Conservation (phyloP, 2,797 vertebrate species). For the Telmatherina bonti region DNA sequence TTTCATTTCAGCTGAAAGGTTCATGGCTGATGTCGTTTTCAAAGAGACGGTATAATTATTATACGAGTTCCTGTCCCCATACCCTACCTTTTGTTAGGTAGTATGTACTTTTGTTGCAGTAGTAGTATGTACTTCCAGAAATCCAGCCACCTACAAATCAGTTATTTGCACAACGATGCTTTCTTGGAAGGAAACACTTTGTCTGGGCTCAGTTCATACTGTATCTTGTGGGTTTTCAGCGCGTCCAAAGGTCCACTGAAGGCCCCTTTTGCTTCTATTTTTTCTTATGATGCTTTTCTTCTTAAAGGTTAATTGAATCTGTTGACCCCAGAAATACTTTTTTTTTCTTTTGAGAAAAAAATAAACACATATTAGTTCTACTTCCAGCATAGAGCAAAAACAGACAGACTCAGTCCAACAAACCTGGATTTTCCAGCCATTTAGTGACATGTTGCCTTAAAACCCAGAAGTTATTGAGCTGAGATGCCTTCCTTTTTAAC, state of each 20-base stretch:
- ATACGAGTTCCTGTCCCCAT: constrained; percentile 10
- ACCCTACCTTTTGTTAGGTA: constrained; percentile 18
- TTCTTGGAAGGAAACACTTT: constrained; percentile 29
- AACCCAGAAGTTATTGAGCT: neutral
- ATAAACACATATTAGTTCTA: constrained; percentile 41
- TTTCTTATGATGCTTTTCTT: constrained; percentile 63
- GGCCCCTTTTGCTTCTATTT: constrained; percentile 47
- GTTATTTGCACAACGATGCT: constrained; percentile 45
- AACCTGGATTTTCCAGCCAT: constrained; percentile 4
- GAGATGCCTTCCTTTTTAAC: neutral
- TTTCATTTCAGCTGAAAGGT: constrained; percentile 24
- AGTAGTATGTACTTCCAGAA: constrained; percentile 16
- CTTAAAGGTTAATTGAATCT: constrained; percentile 82
- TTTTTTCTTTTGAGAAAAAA: constrained; percentile 34
- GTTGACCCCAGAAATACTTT: constrained; percentile 71
- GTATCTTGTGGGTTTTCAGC: constrained; percentile 19
- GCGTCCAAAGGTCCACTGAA: constrained; percentile 37
- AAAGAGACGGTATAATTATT: constrained; percentile 28
- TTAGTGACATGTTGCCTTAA: constrained; percentile 1
- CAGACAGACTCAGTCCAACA: constrained; percentile 41
- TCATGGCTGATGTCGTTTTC: constrained; percentile 29
- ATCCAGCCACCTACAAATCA: constrained; percentile 42
- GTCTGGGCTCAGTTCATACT: constrained; percentile 51
- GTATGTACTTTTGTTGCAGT: constrained; percentile 18
- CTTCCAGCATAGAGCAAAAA: constrained; percentile 51